phyloP scores from a whole-genome alignment of 2,113 vertebrate genomes.

The Lycocorax pyrrhopterus region DNA sequence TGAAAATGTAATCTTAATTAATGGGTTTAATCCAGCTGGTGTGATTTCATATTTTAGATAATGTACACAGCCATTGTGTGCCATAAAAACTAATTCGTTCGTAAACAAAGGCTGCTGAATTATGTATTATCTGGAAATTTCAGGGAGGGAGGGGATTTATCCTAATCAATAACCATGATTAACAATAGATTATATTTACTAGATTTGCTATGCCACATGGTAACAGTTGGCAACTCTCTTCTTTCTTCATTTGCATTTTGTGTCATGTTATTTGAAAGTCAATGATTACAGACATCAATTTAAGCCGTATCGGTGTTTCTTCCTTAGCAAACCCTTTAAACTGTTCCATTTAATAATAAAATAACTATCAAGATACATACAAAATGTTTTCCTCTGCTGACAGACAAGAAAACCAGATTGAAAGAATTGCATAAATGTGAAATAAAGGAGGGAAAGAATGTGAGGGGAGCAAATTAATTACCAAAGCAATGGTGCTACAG shows the following conservation, averaged over 20 bases:
- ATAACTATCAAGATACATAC: slow-evolving; percentile 5
- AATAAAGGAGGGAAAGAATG: slow-evolving; percentile 35
- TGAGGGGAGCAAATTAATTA: background rate
- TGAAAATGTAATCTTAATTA: background rate
- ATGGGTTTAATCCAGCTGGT: slow-evolving; percentile 3
- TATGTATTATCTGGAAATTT: slow-evolving; percentile 40
- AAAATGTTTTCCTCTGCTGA: slow-evolving; percentile 32
- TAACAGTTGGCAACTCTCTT: background rate
- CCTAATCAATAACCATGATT: slow-evolving; percentile 59
- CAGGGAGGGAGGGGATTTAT: background rate
- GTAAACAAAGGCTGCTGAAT: slow-evolving; percentile 37
- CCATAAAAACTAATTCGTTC: slow-evolving; percentile 21
- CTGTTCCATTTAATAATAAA: slow-evolving; percentile 5
- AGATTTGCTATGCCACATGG: background rate
- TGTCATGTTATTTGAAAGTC: slow-evolving; percentile 30
- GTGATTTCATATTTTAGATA: background rate
- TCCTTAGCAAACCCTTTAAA: slow-evolving; percentile 40
- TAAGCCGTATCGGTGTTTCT: background rate
- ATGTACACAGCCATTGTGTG: background rate
- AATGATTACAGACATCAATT: slow-evolving; percentile 35
- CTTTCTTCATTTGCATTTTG: background rate
- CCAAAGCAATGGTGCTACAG: background rate
- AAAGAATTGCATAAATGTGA: slow-evolving; percentile 29
- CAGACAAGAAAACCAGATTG: slow-evolving; percentile 30
- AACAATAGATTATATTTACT: slow-evolving; percentile 49